These are phyloP conservation scores for Ichneumon xanthorius DNA, from an alignment of 2,888 invertebrate species.

Conservation along the genomic window DNA sequence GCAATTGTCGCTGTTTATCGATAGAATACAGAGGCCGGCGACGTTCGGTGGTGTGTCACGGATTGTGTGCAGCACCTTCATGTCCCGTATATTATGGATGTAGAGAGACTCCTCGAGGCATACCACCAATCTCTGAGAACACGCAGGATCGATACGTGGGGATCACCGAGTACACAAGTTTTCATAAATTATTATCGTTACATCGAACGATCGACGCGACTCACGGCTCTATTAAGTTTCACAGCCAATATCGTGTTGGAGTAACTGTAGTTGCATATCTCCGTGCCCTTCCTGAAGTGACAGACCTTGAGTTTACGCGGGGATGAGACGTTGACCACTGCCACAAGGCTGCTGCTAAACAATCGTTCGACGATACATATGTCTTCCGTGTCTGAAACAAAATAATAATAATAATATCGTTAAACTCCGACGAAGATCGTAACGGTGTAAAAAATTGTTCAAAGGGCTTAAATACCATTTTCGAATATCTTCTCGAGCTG, in stretches of 20 bases:
- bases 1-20: slow-evolving; percentile 95
- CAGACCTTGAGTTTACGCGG: slow-evolving; percentile 97
- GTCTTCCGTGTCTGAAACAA: slow-evolving; percentile 89
- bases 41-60: slow-evolving; percentile 99
- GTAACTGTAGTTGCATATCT: slow-evolving; percentile 98
- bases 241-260: slow-evolving; percentile 98
- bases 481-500: slow-evolving; percentile 95
- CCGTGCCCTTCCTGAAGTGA: slow-evolving; percentile 98
- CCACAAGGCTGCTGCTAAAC: slow-evolving; percentile 98
- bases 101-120: slow-evolving; percentile 99
- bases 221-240: slow-evolving; percentile 96
- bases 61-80: slow-evolving; percentile 99
- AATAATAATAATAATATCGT: slow-evolving; percentile 31
- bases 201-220: slow-evolving; percentile 76
- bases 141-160: background rate
- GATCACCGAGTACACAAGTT: background rate
- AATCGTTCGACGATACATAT: slow-evolving; percentile 97
- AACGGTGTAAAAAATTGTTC: background rate
- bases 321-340: slow-evolving; percentile 95
- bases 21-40: slow-evolving; percentile 95
- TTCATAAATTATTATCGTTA: background rate
- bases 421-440: background rate
- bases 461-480: slow-evolving; percentile 87
- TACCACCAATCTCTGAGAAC: slow-evolving; percentile 94
- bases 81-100: slow-evolving; percentile 99